phyloP scores from a whole-genome alignment of 1,140 invertebrate genomes.

The Ceratitis capitata region DNA sequence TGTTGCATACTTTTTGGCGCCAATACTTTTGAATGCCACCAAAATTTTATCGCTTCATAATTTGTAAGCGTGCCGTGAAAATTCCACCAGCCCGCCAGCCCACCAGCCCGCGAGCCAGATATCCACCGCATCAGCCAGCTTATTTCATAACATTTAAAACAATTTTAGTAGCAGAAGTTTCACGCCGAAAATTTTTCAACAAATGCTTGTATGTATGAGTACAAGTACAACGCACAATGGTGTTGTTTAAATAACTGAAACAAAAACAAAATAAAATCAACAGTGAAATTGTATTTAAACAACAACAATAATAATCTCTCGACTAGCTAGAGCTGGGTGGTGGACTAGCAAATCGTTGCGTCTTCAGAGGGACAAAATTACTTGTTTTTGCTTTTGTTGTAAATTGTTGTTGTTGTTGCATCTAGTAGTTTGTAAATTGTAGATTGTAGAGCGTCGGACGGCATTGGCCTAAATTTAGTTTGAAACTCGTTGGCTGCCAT shows the following conservation, averaged over 20 bases:
- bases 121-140: too few species aligned
- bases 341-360: too few species aligned
- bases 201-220: too few species aligned
- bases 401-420: not conserved
- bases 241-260: not conserved
- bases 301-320: too few species aligned
- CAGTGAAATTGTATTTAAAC: too few species aligned
- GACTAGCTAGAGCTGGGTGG: too few species aligned
- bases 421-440: not conserved
- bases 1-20: not conserved
- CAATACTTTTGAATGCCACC: not conserved
- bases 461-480: not conserved
- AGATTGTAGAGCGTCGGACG: not conserved
- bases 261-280: not conserved
- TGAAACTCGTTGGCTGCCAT: not conserved
- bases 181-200: not conserved
- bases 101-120: too few species aligned
- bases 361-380: too few species aligned
- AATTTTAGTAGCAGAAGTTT: conserved; percentile 14
- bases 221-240: too few species aligned
- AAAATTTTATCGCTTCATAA: not conserved
- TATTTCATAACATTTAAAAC: not conserved
- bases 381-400: too few species aligned
- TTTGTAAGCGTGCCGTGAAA: not conserved
- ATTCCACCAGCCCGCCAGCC: too few species aligned